phyloP scores from a whole-genome alignment of 2,797 vertebrate species.

The Adrianichthys oophorus region DNA sequence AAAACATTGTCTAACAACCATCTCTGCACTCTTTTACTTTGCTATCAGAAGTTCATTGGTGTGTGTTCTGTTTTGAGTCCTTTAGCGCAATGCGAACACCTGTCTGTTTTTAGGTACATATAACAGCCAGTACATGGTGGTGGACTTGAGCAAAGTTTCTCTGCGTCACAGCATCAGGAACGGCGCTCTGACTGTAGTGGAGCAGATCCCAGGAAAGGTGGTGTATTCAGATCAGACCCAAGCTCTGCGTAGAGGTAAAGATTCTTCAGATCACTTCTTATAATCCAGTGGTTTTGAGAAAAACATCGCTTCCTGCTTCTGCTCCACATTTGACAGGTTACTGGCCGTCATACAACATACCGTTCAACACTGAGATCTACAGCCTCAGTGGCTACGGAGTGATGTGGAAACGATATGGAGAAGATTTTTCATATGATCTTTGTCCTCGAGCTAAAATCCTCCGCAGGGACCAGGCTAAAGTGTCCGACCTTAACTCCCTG shows the following conservation, averaged over 20 bases:
- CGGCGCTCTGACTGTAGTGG: slow-evolving; percentile 83
- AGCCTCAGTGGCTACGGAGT: slow-evolving; percentile 82
- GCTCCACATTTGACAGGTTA: slow-evolving; percentile 77
- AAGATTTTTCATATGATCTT: slow-evolving; percentile 88
- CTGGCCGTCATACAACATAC: slow-evolving; percentile 92
- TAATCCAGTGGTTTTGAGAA: background rate
- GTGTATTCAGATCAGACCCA: slow-evolving; percentile 86
- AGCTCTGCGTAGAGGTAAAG: slow-evolving; percentile 83
- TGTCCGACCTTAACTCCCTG: slow-evolving; percentile 80
- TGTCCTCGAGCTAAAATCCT: slow-evolving; percentile 91
- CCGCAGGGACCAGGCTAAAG: slow-evolving; percentile 85
- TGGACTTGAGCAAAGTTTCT: slow-evolving; percentile 85
- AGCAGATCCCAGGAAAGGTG: slow-evolving; percentile 87
- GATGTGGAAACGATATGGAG: slow-evolving; percentile 80
- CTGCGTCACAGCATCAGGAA: slow-evolving; percentile 76
- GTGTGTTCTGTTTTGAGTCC: no score
- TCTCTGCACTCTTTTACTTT: no score
- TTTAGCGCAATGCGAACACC: background rate
- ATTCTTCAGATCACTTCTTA: background rate
- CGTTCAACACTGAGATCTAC: slow-evolving; percentile 87
- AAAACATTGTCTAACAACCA: no score
- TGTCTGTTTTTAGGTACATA: slow-evolving; percentile 81
- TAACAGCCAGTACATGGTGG: slow-evolving; percentile 92
- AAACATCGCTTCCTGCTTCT: background rate
- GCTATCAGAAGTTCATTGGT: no score